Percentiles rank a stretch among this genome's conserved stretches.
These are phyloP conservation scores for Zoanthus sociatus DNA, from an alignment of 92 coral and sea anemone genomes.

Conservation along the genomic window DNA sequence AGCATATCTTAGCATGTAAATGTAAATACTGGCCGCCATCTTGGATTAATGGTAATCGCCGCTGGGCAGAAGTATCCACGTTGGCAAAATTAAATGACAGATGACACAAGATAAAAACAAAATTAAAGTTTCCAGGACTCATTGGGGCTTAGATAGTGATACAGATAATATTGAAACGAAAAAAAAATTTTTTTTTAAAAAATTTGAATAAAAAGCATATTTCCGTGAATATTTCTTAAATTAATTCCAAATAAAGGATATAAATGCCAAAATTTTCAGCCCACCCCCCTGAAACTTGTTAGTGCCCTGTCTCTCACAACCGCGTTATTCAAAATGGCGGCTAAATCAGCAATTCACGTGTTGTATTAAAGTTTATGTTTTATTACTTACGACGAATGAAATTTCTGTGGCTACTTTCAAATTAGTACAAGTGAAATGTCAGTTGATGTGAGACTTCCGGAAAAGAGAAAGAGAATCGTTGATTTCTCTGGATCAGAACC, in stretches of 20 bases:
- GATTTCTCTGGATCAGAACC: constrained; percentile 67
- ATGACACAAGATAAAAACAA: too few relatives aligned
- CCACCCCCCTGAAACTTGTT: not conserved
- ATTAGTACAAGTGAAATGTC: constrained; percentile 63
- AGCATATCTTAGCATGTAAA: not conserved
- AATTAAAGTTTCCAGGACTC: not conserved
- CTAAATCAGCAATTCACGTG: not conserved
- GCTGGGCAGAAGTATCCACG: constrained; percentile 50
- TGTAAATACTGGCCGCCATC: constrained; percentile 25
- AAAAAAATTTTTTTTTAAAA: too few relatives aligned
- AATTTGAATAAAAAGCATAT: too few relatives aligned
- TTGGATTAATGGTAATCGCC: constrained; percentile 15
- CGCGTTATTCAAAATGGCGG: constrained; percentile 28
- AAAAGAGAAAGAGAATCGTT: constrained; percentile 62
- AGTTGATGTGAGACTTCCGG: constrained; percentile 82
- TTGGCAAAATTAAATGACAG: not conserved
- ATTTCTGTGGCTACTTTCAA: not conserved
- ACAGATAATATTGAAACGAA: too few relatives aligned
- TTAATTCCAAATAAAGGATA: too few relatives aligned
- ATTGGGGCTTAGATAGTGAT: too few relatives aligned
- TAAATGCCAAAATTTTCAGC: not conserved
- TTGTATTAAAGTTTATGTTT: not conserved
- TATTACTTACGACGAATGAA: not conserved
- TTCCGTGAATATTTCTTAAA: too few relatives aligned
- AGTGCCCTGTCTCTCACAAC: constrained; percentile 32